These are phyloP conservation scores for Agapornis roseicollis DNA, from an alignment of 2,113 vertebrate species.

Conservation along the genomic window DNA sequence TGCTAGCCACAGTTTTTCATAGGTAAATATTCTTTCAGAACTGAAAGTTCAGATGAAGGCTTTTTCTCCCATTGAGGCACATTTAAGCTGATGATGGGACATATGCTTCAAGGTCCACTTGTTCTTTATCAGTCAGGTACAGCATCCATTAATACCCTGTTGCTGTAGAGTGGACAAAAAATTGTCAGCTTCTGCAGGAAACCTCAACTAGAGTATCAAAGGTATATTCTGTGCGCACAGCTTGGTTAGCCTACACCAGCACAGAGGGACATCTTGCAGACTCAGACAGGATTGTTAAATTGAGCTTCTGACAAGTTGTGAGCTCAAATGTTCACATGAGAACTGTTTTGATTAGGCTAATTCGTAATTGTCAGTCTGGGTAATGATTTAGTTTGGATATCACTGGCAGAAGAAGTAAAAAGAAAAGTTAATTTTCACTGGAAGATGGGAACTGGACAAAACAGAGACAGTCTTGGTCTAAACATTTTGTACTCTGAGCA, in stretches of 20 bases:
- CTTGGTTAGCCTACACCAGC: neutral
- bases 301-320: neutral
- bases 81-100: neutral
- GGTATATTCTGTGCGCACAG: fast-evolving
- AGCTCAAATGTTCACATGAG: neutral
- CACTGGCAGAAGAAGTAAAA: neutral
- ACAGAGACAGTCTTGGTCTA: neutral
- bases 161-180: neutral
- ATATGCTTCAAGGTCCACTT: neutral
- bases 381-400: neutral
- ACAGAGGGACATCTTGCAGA: neutral
- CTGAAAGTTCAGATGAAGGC: neutral
- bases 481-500: neutral
- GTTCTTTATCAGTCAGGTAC: neutral
- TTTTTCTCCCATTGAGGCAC: fast-evolving
- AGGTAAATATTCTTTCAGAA: neutral
- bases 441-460: neutral
- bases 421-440: neutral
- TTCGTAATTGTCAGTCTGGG: neutral
- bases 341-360: neutral
- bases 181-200: neutral
- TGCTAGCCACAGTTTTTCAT: neutral
- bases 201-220: neutral
- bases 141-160: neutral
- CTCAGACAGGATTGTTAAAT: neutral